phyloP scores from a whole-genome alignment of 2,113 vertebrate species.

The Chrysemys picta region DNA sequence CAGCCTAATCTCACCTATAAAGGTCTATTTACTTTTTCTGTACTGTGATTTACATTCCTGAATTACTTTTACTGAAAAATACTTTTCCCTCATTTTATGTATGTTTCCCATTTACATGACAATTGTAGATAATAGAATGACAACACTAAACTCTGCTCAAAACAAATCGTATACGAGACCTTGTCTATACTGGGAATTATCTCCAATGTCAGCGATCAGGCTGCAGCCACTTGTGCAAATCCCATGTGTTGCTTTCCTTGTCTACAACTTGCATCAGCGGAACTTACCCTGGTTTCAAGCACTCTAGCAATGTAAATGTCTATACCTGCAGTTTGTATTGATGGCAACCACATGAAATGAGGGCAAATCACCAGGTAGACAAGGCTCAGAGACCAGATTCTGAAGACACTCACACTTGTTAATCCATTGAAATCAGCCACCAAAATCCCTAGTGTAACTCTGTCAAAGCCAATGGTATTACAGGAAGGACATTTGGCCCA shows the following conservation, averaged over 20 bases:
- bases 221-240: background rate
- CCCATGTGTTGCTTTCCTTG: background rate
- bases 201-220: rapidly evolving
- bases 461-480: background rate
- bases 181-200: background rate
- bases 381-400: rapidly evolving
- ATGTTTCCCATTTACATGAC: background rate
- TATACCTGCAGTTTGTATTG: background rate
- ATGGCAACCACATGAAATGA: background rate
- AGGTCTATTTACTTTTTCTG: background rate
- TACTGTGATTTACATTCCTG: background rate
- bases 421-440: background rate
- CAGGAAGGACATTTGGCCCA: background rate
- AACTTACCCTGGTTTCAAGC: background rate
- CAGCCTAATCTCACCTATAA: background rate
- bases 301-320: background rate
- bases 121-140: background rate
- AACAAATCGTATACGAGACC: background rate
- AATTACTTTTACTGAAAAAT: background rate
- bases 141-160: background rate
- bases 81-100: background rate
- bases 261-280: background rate
- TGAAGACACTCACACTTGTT: background rate
- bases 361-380: background rate
- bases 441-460: background rate